A percentile compares a stretch with the other conserved stretches of the same genome.
Conservation (phyloP, 2,888 invertebrate species). For the Strigamia crassipes region DNA sequence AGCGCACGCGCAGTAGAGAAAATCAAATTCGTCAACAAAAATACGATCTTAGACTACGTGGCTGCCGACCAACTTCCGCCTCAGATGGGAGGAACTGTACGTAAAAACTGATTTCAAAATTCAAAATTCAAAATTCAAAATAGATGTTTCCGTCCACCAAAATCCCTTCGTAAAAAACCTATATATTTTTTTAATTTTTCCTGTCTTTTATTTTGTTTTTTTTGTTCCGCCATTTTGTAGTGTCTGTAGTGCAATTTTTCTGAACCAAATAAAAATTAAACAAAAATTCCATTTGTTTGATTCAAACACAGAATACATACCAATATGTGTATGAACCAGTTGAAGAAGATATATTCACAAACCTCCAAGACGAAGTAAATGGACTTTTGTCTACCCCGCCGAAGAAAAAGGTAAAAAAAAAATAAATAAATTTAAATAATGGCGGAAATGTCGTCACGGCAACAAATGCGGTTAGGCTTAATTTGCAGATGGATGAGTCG, state of each 20-base stretch:
- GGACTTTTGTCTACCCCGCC: not conserved
- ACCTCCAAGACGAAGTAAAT: not conserved
- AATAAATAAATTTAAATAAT: not conserved
- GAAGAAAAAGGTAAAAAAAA: not conserved
- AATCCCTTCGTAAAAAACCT: not conserved
- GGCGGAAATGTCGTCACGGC: not conserved
- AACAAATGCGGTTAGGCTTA: no score
- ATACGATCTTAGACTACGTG: slow-evolving; percentile 74
- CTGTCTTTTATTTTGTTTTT: no score
- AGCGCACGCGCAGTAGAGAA: slow-evolving; percentile 86
- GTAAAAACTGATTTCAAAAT: slow-evolving; percentile 46
- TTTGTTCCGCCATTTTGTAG: not conserved
- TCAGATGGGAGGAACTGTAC: slow-evolving; percentile 59
- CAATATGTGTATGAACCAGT: slow-evolving; percentile 10
- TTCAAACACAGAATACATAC: slow-evolving; percentile 10
- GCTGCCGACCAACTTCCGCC: slow-evolving; percentile 68
- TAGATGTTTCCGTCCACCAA: not conserved
- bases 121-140: not conserved
- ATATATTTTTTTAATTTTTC: no score
- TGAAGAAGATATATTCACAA: not conserved
- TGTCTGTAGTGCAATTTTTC: not conserved
- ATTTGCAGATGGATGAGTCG: no score
- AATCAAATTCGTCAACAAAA: slow-evolving; percentile 81
- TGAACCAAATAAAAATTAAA: not conserved
- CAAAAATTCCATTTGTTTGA: not conserved